Conservation (phyloP, 2,797 vertebrate species). For the Sebastiscus tertius region DNA sequence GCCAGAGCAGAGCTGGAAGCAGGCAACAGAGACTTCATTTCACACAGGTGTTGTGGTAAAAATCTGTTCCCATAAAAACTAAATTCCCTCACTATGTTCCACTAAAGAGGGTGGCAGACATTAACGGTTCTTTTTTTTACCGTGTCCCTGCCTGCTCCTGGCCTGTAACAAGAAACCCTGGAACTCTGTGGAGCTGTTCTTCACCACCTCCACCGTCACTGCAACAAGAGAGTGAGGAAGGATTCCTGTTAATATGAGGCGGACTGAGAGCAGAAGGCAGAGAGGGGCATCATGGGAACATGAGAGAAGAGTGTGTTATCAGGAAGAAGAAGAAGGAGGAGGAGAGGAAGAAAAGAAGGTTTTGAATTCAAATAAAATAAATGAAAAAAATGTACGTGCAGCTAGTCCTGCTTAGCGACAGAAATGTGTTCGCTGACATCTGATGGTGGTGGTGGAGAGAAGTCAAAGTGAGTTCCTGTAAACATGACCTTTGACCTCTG, state of each 20-base stretch:
- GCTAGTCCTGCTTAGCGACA: background rate
- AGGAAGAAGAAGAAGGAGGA: background rate
- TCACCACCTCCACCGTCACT: conserved; percentile 64
- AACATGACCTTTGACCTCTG: conserved; percentile 9
- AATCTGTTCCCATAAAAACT: background rate
- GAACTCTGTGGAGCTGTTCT: conserved; percentile 41
- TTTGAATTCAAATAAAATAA: background rate
- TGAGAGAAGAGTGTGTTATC: background rate
- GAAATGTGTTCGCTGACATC: background rate
- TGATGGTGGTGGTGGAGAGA: background rate
- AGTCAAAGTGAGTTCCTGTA: background rate
- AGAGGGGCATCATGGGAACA: background rate
- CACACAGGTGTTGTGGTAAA: background rate
- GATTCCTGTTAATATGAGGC: background rate
- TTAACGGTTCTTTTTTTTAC: background rate
- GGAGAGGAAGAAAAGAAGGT: background rate
- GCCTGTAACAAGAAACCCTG: conserved; percentile 76
- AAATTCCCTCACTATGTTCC: background rate
- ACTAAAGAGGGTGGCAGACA: background rate
- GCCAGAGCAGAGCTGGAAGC: conserved; percentile 27
- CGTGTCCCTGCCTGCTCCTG: conserved; percentile 11
- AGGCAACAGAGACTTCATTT: background rate
- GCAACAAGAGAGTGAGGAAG: background rate
- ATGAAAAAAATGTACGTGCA: background rate
- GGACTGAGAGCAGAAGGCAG: background rate